phyloP scores from a whole-genome alignment of 2,113 vertebrate species.

The Strix aluco region DNA sequence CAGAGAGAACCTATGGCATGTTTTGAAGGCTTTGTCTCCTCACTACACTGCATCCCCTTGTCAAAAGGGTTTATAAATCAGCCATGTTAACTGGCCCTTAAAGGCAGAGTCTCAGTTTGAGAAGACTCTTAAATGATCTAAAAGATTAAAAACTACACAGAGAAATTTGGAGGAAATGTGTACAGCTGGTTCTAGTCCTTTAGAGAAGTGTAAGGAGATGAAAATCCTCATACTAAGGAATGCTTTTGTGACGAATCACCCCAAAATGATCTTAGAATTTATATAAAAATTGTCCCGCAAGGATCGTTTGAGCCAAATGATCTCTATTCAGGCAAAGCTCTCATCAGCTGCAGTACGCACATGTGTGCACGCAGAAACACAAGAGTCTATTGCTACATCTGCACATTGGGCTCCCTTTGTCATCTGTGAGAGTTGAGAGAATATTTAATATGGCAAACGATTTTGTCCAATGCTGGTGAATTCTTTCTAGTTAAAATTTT shows the following conservation, averaged over 20 bases:
- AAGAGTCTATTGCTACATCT: not conserved
- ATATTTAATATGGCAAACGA: not conserved
- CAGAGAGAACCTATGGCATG: not conserved
- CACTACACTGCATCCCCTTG: not conserved
- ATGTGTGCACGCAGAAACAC: not conserved
- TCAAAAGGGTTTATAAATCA: constrained; percentile 39
- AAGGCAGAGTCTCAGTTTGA: not conserved
- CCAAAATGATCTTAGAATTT: constrained; percentile 17
- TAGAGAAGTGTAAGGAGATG: not conserved
- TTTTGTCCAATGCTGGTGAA: not conserved
- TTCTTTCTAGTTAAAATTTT: not conserved
- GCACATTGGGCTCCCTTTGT: not conserved
- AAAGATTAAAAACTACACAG: not conserved
- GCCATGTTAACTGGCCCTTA: not conserved
- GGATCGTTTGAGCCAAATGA: constrained; percentile 19
- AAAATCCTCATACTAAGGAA: constrained; percentile 16
- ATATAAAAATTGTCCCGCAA: not conserved
- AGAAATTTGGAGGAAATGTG: not conserved
- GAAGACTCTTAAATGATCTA: not conserved
- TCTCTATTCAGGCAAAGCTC: not conserved
- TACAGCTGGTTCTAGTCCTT: constrained; percentile 15
- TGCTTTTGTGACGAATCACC: not conserved
- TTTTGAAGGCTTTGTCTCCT: constrained; percentile 8
- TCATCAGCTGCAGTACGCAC: not conserved
- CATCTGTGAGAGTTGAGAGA: not conserved